Conservation (phyloP, 2,888 invertebrate genomes). For the Lepidochrysops patricia region DNA sequence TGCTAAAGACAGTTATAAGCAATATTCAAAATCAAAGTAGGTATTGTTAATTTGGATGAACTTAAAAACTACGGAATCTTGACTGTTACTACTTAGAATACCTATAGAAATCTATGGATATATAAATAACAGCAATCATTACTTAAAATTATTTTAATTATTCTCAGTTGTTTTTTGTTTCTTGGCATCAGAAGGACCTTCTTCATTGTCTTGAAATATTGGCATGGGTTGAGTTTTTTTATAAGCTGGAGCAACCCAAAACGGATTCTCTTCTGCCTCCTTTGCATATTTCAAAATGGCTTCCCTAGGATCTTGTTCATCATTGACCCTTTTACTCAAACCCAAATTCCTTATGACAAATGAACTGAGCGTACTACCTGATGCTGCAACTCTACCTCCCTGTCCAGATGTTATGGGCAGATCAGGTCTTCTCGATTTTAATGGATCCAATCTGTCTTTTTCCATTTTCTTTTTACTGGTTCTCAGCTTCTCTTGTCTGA, state of each 20-base stretch:
- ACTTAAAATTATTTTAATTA: conserved; percentile 14
- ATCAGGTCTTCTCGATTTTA: conserved; percentile 88
- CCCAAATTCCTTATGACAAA: conserved; percentile 97
- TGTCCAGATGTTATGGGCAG: conserved; percentile 91
- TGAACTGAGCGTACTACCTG: conserved; percentile 96
- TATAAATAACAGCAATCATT: too few relatives aligned
- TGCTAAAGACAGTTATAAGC: too few relatives aligned
- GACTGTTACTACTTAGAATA: too few relatives aligned
- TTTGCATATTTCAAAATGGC: conserved; percentile 96
- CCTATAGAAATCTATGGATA: too few relatives aligned
- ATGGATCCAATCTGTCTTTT: conserved; percentile 90
- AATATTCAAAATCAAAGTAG: too few relatives aligned
- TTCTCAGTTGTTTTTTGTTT: conserved; percentile 57
- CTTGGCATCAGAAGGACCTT: conserved; percentile 69
- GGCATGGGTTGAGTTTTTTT: conserved; percentile 90
- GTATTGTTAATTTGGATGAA: too few relatives aligned
- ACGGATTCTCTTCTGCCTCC: conserved; percentile 96
- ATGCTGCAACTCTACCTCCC: conserved; percentile 94
- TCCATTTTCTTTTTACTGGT: conserved; percentile 93
- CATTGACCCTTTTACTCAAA: conserved; percentile 91
- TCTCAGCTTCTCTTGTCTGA: conserved; percentile 91
- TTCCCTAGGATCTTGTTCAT: conserved; percentile 94
- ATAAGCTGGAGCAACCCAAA: conserved; percentile 96
- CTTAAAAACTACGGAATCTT: too few relatives aligned
- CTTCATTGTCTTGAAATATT: conserved; percentile 78